Base-by-base conservation (phyloP, 2,113 vertebrate species). In the Hydrolagus affinis region DNA sequence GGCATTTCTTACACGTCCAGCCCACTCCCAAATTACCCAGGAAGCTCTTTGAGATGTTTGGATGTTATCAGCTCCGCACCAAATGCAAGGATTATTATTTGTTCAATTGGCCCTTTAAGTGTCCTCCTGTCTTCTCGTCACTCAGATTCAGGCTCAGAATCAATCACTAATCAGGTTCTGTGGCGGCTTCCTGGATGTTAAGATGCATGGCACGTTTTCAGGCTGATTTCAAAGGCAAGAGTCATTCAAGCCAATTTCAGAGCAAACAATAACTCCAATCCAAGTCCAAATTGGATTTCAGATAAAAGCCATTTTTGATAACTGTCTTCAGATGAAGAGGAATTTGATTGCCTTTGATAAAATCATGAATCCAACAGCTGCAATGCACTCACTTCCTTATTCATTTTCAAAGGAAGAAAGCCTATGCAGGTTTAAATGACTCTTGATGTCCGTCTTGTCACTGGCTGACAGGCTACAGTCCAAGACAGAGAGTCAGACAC, bases 171-270 rank as follows among this genome's bases (percentile, higher is more conserved):
- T 44, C 44, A 44, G 44, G 44, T 44, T 44, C 44, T 44, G 44
- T 44, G 44, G 44, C 44, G 44, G 44, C 44, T 44, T 44, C 44
- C 6, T 44, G 2, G 6, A 44, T 44, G 44, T 44, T 44, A 44
- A 44, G 44, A 44, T 44, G 44, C 44, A 3, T 6, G 44, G 44
- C 44, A 44, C 44, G 44, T 44, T 44, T 6, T 44, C 44, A 44
- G 44, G 6, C 44, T 44, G 44, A 44, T 44, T 75, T 56, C 73
- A 75, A 75, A 75, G 44, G 32, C 73, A 75, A 56, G 73, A 56
- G 73, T 75, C 73, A 21, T n/a, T 75, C 56, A 75, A 75, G 56
- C 17, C 32, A 75, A 75, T 75, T 56, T 75, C 73, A 57, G 11
- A 44, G 15, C 8, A 4, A 75, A 75, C 73, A 57, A 75, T 8